phyloP scores from a whole-genome alignment of 2,113 vertebrate species.

The Hassar affinis region DNA sequence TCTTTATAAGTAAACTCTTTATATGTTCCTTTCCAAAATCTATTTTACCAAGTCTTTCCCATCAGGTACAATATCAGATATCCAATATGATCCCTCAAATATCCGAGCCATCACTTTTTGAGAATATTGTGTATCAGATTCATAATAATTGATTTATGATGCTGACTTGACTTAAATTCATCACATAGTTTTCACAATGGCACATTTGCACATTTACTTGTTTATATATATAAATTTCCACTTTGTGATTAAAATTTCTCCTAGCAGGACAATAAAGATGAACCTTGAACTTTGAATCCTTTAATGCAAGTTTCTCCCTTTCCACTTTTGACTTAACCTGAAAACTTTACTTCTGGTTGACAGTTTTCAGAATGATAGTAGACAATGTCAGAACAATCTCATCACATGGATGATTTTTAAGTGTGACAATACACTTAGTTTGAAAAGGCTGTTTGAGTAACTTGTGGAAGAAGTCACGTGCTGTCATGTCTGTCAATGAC shows the following conservation, averaged over 20 bases:
- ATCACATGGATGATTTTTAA: not conserved
- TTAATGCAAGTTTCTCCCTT: no score
- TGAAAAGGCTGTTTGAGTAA: not conserved
- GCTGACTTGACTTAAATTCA: not conserved
- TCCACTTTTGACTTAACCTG: no score
- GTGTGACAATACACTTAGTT: not conserved
- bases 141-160: not conserved
- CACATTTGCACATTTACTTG: no score
- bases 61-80: not conserved
- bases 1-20: not conserved
- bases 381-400: no score
- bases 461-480: no score
- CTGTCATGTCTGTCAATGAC: no score
- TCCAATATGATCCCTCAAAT: not conserved
- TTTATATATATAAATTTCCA: no score
- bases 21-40: not conserved
- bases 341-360: not conserved
- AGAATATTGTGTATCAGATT: not conserved
- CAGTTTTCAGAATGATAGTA: not conserved
- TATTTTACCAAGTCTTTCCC: not conserved
- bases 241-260: no score
- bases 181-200: not conserved
- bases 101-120: not conserved
- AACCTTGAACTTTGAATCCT: no score
- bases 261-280: no score